Percentiles rank a stretch among this genome's conserved stretches.
These are phyloP conservation scores for Huso huso DNA, from an alignment of 2,797 vertebrate species.

Conservation along the genomic window DNA sequence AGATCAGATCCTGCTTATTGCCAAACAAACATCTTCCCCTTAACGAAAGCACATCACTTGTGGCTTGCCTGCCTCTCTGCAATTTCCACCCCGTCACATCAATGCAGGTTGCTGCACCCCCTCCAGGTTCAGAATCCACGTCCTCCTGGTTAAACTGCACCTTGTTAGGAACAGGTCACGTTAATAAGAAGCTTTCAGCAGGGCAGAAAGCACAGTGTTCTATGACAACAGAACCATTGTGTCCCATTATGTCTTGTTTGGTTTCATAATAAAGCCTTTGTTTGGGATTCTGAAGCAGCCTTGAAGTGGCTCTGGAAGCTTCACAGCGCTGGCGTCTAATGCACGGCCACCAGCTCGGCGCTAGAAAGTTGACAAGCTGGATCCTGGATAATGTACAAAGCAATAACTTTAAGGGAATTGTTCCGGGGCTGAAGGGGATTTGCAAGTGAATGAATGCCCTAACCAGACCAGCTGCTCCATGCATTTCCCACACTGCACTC, in stretches of 20 bases:
- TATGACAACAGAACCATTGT: constrained; percentile 9
- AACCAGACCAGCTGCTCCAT: constrained; percentile 28
- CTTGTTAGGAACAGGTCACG: no score
- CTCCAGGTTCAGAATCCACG: no score
- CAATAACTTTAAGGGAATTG: constrained; percentile 35
- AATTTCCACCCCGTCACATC: no score
- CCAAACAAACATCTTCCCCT: no score
- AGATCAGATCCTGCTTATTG: no score
- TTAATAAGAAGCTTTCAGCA: no score
- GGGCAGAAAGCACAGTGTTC: no score
- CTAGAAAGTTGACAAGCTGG: background rate
- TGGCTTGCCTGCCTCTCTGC: no score
- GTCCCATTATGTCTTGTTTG: constrained; percentile 23
- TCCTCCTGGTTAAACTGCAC: no score
- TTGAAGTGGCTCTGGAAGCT: constrained; percentile 2
- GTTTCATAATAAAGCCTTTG: constrained; percentile 39
- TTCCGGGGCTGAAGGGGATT: constrained; percentile 37
- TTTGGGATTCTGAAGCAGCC: constrained; percentile 29
- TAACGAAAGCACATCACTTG: no score
- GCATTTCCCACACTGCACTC: constrained; percentile 16
- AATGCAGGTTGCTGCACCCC: no score
- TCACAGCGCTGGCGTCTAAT: no score
- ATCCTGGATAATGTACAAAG: constrained; percentile 10
- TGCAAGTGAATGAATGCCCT: constrained; percentile 19
- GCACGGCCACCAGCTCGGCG: background rate